Base-by-base conservation (phyloP, 37 sponge, comb jelly and placozoan species). In the Corticium candelabrum region DNA sequence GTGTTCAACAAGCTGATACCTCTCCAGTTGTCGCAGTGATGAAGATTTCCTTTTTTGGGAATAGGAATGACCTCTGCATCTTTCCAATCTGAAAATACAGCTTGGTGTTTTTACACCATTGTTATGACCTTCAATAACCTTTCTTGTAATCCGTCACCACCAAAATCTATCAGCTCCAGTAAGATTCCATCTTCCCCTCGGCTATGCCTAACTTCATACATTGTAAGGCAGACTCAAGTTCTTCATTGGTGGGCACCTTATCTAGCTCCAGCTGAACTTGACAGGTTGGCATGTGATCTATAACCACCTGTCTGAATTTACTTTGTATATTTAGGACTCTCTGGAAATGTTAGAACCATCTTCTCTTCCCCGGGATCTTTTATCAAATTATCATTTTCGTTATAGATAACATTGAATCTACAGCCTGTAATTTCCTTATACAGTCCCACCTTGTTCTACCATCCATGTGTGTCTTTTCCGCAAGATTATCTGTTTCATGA, bases 381-480 rank as follows among this genome's bases (percentile, higher is more conserved):
- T n/a, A n/a, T n/a, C n/a, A n/a, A n/a, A n/a, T n/a, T n/a, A n/a
- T n/a, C n/a, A n/a, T n/a, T n/a, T n/a, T n/a, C n/a, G n/a, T n/a
- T n/a, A n/a, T n/a, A n/a, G n/a, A n/a, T n/a, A n/a, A n/a, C n/a
- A n/a, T n/a, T n/a, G n/a, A n/a, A n/a, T n/a, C n/a, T n/a, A n/a
- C 4, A 76, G 4, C 27, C 77, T 39, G n/a, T 15, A 11, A 38
- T n/a, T n/a, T n/a, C n/a, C n/a, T n/a, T n/a, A n/a, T n/a, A n/a
- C n/a, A n/a, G n/a, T n/a, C n/a, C n/a, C 77, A 76, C 40, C 77
- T 3, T 3, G 30, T 15, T 15, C 40, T 67, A 4, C 79, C 79
- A 68, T 78, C 77, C 39, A 39, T 76, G 27, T 37, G 34, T 3
- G 77, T 27, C 37, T 76, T 34, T 34, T 76, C 77, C 39, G 77